Conservation (phyloP, 2,113 vertebrate genomes). For the Bufo bufo region DNA sequence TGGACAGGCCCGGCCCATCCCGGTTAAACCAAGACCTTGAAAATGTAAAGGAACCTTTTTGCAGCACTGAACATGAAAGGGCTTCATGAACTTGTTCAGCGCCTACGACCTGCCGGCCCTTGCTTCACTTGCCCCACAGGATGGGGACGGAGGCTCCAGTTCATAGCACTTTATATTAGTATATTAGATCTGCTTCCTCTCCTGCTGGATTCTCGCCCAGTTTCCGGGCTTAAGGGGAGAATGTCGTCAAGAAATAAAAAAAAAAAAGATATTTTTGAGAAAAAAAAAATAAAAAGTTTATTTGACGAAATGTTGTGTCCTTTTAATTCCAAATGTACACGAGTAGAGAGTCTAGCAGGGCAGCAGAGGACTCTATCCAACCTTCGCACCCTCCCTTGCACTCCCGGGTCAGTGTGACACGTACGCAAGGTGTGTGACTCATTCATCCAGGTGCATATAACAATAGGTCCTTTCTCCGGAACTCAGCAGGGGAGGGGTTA, state of each 20-base stretch:
- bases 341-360: background rate
- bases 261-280: conserved; percentile 44
- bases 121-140: background rate
- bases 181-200: background rate
- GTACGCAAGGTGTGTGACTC: conserved; percentile 45
- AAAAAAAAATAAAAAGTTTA: conserved; percentile 36
- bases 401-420: conserved; percentile 25
- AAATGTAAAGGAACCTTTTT: background rate
- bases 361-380: background rate
- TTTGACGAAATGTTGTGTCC: conserved; percentile 22
- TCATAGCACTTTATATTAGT: conserved; percentile 42
- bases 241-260: background rate
- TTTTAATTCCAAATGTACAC: background rate
- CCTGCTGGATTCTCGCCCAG: background rate
- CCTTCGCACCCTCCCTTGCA: background rate
- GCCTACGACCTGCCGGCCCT: background rate
- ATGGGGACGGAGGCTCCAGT: background rate
- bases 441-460: conserved; percentile 47
- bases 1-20: background rate
- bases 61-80: conserved; percentile 14
- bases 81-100: background rate
- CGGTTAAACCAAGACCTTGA: too few species aligned
- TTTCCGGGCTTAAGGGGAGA: background rate
- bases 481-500: conserved; percentile 48
- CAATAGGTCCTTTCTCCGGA: conserved; percentile 45